Conservation (phyloP, 2,113 vertebrate species). For the Naja naja region DNA sequence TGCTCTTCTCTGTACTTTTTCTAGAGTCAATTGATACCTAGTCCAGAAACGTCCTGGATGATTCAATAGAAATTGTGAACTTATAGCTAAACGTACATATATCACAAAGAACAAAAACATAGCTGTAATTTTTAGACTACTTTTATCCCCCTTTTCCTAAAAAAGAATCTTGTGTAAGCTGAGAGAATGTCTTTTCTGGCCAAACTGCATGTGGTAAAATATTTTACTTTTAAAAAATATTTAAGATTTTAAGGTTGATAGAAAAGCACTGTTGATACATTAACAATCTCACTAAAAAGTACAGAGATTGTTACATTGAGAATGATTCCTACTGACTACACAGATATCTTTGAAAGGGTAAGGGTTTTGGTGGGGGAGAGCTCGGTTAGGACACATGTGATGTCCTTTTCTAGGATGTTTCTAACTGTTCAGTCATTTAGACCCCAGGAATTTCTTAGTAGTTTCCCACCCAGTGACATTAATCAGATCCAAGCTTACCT, state of each 20-base stretch:
- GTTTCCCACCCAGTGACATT: neutral
- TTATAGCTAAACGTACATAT: neutral
- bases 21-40: too few relatives aligned
- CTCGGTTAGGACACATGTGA: neutral
- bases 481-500: neutral
- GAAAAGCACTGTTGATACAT: neutral
- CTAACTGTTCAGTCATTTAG: neutral
- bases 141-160: neutral
- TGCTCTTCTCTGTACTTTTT: too few relatives aligned
- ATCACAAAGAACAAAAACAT: neutral
- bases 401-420: neutral
- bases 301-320: neutral
- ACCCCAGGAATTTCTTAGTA: neutral
- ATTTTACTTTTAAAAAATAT: neutral
- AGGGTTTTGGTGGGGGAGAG: too few relatives aligned
- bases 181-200: neutral
- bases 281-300: neutral
- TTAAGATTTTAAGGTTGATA: neutral
- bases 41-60: neutral
- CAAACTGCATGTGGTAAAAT: neutral
- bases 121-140: neutral
- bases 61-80: neutral
- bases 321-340: neutral
- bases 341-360: neutral
- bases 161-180: neutral